Evolutionary conservation across 2,797 vertebrate genomes (phyloP).

Genomic region (Lithobates sylvaticus): DNA sequence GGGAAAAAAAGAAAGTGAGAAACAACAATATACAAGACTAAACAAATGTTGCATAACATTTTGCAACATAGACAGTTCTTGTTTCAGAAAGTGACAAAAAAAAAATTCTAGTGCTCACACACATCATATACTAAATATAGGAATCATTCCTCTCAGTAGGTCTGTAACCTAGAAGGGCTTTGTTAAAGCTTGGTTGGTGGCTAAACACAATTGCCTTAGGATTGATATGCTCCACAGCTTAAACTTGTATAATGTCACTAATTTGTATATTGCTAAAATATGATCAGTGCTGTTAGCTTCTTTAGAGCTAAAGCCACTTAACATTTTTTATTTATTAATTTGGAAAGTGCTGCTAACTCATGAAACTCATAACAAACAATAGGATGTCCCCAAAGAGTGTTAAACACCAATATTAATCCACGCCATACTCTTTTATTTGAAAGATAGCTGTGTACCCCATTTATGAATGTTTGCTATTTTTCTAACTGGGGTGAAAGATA

Average conservation of each 20-base stretch:
- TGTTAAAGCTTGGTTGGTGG: background rate
- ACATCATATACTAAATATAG: background rate
- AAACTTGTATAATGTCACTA: conserved; percentile 8
- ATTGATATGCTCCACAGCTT: conserved; percentile 21
- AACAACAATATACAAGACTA: too few species aligned
- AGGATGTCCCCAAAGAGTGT: too few species aligned
- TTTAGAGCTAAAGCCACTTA: background rate
- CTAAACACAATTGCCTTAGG: background rate
- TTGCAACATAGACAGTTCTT: background rate
- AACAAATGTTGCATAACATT: too few species aligned
- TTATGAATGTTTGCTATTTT: too few species aligned
- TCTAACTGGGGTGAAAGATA: too few species aligned
- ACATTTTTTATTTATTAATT: too few species aligned
- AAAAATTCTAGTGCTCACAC: background rate
- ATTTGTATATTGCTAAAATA: conserved; percentile 5
- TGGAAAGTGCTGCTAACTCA: too few species aligned
- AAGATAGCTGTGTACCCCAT: too few species aligned
- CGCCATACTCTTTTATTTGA: too few species aligned
- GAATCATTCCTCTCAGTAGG: background rate
- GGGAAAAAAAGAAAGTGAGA: too few species aligned
- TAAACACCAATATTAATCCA: too few species aligned
- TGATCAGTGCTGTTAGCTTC: background rate
- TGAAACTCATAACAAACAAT: too few species aligned
- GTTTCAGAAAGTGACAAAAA: background rate
- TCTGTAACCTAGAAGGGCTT: background rate